These are phyloP conservation scores for Halcyon leucocephala DNA, from an alignment of 2,797 vertebrate species.

Conservation along the genomic window DNA sequence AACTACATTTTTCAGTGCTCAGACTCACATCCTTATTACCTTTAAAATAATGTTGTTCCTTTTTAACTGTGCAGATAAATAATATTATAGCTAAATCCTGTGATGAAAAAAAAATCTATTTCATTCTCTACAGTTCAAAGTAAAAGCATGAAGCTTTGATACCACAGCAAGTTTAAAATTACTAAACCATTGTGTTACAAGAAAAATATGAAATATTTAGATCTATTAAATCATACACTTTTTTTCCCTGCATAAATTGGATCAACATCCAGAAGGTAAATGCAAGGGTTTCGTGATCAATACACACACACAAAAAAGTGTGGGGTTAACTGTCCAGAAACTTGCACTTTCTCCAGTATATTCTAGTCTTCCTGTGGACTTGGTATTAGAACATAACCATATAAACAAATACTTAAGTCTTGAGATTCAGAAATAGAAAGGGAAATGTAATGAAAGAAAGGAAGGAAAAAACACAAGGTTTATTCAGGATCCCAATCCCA, in stretches of 20 bases:
- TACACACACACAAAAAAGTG: not conserved
- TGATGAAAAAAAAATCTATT: not conserved
- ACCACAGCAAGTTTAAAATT: not conserved
- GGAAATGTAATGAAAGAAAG: not conserved
- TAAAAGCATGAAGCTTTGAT: not conserved
- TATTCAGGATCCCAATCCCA: not conserved
- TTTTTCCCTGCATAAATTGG: not conserved
- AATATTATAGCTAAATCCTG: not conserved
- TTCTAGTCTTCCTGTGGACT: not conserved
- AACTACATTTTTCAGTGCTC: not conserved
- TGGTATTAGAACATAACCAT: not conserved
- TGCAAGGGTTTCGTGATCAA: not conserved
- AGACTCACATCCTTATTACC: not conserved
- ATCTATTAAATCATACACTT: not conserved
- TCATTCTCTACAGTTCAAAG: not conserved
- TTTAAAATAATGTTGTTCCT: not conserved
- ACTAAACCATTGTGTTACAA: not conserved
- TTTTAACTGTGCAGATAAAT: not conserved
- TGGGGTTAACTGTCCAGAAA: not conserved
- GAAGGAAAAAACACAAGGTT: not conserved
- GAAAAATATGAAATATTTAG: conserved; percentile 4
- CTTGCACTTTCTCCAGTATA: not conserved
- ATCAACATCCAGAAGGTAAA: not conserved
- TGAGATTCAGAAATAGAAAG: not conserved
- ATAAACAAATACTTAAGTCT: not conserved